Conservation (phyloP, 2,888 invertebrate species). For the Dryobota labecula region DNA sequence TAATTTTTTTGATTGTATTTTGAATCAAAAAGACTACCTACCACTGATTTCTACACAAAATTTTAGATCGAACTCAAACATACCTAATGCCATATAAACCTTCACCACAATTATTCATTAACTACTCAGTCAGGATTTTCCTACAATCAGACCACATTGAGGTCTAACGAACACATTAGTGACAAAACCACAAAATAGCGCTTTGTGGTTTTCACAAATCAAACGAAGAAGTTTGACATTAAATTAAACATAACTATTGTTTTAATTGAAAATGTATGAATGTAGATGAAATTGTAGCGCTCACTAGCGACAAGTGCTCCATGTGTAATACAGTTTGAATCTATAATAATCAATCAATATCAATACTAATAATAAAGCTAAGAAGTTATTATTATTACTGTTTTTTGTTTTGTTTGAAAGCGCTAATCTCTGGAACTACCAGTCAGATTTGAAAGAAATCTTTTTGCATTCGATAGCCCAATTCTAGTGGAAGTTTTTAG, state of each 20-base stretch:
- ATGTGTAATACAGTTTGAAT: too few species aligned
- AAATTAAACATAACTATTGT: background rate
- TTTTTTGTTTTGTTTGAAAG: too few species aligned
- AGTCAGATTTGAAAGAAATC: too few species aligned
- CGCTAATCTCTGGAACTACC: too few species aligned
- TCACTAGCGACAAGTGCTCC: too few species aligned
- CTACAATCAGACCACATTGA: background rate
- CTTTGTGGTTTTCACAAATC: conserved; percentile 12
- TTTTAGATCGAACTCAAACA: background rate
- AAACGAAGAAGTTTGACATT: background rate
- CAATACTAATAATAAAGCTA: too few species aligned
- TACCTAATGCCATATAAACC: background rate
- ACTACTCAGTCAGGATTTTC: background rate
- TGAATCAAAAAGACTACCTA: too few species aligned
- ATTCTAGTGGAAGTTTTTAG: too few species aligned
- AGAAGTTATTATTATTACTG: too few species aligned
- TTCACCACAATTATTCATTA: background rate
- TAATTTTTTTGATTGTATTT: too few species aligned
- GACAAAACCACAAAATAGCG: background rate
- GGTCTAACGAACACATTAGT: background rate
- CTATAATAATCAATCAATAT: too few species aligned
- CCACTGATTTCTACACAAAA: background rate
- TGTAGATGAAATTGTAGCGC: background rate
- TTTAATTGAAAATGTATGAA: background rate
- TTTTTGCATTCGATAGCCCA: too few species aligned